phyloP scores from a whole-genome alignment of 2,797 vertebrate genomes.

The Crenichthys baileyi region DNA sequence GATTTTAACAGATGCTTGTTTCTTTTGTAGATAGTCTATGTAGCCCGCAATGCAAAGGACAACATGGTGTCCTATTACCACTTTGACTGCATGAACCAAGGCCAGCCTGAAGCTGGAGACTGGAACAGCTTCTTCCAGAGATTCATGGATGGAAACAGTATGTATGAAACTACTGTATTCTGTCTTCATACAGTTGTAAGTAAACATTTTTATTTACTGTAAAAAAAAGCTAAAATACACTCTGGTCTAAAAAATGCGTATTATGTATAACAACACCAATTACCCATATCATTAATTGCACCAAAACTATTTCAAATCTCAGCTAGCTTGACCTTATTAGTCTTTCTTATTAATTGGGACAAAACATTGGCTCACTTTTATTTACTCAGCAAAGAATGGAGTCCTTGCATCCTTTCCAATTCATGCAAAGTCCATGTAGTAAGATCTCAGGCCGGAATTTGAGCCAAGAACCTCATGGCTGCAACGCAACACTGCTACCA shows the following conservation, averaged over 20 bases:
- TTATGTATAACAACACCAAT: neutral
- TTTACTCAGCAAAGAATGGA: no score
- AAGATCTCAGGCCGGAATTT: neutral
- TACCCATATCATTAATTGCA: no score
- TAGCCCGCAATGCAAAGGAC: slow-evolving; percentile 91
- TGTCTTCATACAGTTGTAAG: neutral
- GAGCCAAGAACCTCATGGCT: neutral
- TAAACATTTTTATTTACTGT: neutral
- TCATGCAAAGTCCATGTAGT: no score
- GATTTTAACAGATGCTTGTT: neutral
- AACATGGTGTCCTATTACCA: slow-evolving; percentile 87
- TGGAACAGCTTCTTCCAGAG: slow-evolving; percentile 73
- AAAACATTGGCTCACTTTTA: no score
- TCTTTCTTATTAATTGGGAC: no score
- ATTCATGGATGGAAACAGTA: slow-evolving; percentile 76
- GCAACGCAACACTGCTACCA: neutral
- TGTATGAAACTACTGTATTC: slow-evolving; percentile 9
- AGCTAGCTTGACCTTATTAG: no score
- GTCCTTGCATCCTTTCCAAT: neutral
- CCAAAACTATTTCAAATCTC: no score
- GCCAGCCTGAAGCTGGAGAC: slow-evolving; percentile 81
- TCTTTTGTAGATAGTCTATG: slow-evolving; percentile 75
- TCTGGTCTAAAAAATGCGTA: neutral
- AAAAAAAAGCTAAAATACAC: neutral
- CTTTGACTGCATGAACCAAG: slow-evolving; percentile 84